phyloP scores from a whole-genome alignment of 2,113 vertebrate genomes.

The Toxostoma redivivum region DNA sequence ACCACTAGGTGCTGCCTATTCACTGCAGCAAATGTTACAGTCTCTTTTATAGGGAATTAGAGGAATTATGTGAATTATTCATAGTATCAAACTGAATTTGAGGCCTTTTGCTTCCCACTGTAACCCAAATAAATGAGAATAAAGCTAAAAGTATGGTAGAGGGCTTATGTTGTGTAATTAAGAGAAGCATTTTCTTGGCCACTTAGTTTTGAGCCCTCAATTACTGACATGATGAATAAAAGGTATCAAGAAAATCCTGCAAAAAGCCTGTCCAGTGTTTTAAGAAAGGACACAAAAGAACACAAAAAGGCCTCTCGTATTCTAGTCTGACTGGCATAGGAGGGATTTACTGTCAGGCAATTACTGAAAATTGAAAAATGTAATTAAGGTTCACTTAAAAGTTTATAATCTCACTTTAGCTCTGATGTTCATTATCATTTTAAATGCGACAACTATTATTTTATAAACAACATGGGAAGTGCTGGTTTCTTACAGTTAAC shows the following conservation, averaged over 20 bases:
- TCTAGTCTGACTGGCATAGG: not conserved
- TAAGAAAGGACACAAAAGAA: not conserved
- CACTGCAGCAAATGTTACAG: not conserved
- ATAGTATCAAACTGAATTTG: not conserved
- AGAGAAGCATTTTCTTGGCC: not conserved
- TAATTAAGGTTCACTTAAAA: slow-evolving; percentile 34
- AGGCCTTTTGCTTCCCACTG: not conserved
- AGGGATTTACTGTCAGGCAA: not conserved
- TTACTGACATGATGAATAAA: not conserved
- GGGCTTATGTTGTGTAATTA: not conserved
- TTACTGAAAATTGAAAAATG: slow-evolving; percentile 44
- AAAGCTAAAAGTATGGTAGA: not conserved
- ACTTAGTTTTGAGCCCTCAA: not conserved
- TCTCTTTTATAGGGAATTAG: not conserved
- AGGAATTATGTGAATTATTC: not conserved
- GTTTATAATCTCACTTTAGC: slow-evolving; percentile 34
- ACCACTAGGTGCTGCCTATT: slow-evolving; percentile 47
- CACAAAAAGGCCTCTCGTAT: not conserved
- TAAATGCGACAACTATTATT: not conserved
- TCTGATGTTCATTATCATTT: not conserved
- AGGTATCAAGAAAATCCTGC: slow-evolving; percentile 9
- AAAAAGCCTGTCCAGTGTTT: not conserved
- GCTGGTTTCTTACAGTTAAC: not conserved
- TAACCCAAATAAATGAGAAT: not conserved
- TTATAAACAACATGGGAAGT: not conserved